Evolutionary conservation across 2,113 vertebrate genomes (phyloP), one percentile per base, ranked within the genome.

Genomic region (Amblyornis subalaris): DNA sequence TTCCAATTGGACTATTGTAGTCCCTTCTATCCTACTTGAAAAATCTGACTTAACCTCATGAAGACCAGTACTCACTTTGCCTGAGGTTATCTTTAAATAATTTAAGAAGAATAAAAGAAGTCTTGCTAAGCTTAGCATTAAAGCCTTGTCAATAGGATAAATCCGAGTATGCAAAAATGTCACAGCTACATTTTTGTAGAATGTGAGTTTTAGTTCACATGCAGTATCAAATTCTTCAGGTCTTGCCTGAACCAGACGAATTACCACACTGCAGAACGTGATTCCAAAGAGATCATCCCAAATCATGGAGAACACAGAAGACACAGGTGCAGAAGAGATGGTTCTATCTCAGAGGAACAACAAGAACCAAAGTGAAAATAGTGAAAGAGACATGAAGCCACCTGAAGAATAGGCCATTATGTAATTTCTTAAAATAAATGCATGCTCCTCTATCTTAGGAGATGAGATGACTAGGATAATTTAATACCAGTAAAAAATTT

Each of bases 341-440:
- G 60, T 19, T 69, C 38, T 80, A 11, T n/a, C 35, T 60, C 25
- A 79, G 17, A 55, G 38, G 71, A 72, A 78, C 61, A 29, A 76
- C 14, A 74, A 91, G 33, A 90, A 83, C 6, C 38, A 58, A 67
- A 82, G 58, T 2, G 2, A 88, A 91, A 82, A 36, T 16, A 53
- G 51, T 36, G 24, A 35, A 31, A 71, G 35, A 83, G 53, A 47
- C n/a, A 35, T 77, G 19, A 73, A 82, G 29, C 48, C 55, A 91
- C 67, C 51, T 95, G 90, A 93, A 88, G 44, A 84, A 80, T 23
- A 53, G 35, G 36, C 7, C 44, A 60, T 82, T 82, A 90, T 64
- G 16, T 75, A 95, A 96, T 93, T 77, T 76, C 83, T 85, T 89
- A 81, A 91, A 95, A 96, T 90, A 79, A 76, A 83, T 51, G 8